Percentiles rank a stretch among this genome's conserved stretches.
These are phyloP conservation scores for Onthophagus sagittarius DNA, from an alignment of 2,888 invertebrate genomes.

Conservation along the genomic window DNA sequence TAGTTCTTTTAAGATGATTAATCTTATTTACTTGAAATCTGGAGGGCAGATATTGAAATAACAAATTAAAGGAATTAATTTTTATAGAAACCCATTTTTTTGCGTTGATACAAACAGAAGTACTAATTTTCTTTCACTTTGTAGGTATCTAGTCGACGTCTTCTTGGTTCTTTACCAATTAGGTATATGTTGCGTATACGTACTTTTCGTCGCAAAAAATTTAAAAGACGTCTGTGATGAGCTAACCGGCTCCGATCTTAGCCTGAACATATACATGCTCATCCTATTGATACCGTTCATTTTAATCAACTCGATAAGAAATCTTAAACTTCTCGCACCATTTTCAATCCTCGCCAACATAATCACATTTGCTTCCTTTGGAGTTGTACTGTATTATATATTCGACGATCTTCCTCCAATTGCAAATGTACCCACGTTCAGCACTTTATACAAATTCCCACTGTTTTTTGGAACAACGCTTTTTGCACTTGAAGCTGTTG, in stretches of 20 bases:
- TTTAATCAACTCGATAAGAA: slow-evolving; percentile 76
- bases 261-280: slow-evolving; percentile 39
- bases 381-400: slow-evolving; percentile 81
- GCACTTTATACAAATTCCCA: slow-evolving; percentile 68
- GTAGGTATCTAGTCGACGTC: slow-evolving; percentile 29
- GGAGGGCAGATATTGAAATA: no score
- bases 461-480: slow-evolving; percentile 95
- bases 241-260: slow-evolving; percentile 33
- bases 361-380: slow-evolving; percentile 78
- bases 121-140: slow-evolving; percentile 12
- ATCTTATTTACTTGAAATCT: no score
- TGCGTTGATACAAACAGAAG: no score
- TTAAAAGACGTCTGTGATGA: slow-evolving; percentile 41
- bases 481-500: slow-evolving; percentile 94
- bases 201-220: slow-evolving; percentile 50
- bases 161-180: slow-evolving; percentile 86
- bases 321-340: slow-evolving; percentile 83
- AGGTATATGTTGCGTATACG: slow-evolving; percentile 95
- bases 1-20: no score
- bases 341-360: slow-evolving; percentile 86
- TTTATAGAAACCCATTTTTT: no score
- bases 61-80: no score
- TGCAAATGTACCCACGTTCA: slow-evolving; percentile 60
- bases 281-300: slow-evolving; percentile 60
- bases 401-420: slow-evolving; percentile 68